Conservation (phyloP, 2,113 vertebrate genomes). For the Eptesicus fuscus region DNA sequence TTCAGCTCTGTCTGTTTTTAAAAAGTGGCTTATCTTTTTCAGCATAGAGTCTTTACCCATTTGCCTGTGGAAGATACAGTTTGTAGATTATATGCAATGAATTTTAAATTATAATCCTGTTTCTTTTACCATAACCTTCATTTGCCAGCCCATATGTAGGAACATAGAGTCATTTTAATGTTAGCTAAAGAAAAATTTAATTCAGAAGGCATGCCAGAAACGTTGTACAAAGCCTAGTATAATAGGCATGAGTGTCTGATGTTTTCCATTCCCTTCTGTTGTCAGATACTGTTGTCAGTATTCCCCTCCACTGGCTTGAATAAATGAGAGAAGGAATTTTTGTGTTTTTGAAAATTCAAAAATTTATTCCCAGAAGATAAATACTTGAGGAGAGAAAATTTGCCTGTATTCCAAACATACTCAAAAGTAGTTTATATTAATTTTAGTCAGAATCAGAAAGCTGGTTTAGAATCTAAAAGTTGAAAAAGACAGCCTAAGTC, state of each 20-base stretch:
- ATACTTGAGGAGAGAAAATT: neutral
- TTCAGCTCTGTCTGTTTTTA: neutral
- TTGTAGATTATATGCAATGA: neutral
- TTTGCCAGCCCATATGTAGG: neutral
- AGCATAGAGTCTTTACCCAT: neutral
- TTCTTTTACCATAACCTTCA: neutral
- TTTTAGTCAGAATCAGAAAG: neutral
- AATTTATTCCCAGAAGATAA: neutral
- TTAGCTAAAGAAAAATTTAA: neutral
- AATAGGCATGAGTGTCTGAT: neutral
- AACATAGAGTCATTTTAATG: neutral
- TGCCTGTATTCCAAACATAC: neutral
- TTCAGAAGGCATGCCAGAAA: neutral
- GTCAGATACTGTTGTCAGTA: neutral
- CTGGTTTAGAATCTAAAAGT: neutral
- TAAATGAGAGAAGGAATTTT: neutral
- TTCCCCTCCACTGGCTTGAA: neutral
- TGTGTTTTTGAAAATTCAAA: conserved; percentile 37
- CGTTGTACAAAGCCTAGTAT: neutral
- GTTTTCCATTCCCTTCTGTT: neutral
- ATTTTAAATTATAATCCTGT: neutral
- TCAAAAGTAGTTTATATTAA: neutral
- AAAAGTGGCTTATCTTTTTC: conserved; percentile 11
- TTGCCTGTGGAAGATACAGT: neutral
- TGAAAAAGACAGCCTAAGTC: neutral